Base-by-base conservation (phyloP, 1,140 invertebrate genomes). In the Mya arenaria region DNA sequence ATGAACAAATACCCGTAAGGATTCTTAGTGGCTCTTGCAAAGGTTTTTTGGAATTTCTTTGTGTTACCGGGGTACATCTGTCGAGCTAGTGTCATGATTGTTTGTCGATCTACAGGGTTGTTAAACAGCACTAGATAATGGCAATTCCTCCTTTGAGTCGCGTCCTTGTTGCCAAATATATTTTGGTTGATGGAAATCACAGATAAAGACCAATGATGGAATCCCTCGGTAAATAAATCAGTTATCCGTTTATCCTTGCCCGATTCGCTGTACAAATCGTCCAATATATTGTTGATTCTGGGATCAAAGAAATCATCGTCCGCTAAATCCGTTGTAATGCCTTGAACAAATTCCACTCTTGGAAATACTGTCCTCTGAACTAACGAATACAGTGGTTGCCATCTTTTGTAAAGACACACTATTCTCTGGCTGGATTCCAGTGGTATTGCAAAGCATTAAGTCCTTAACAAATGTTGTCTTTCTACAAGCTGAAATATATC, bases 341-440 rank as follows among this genome's bases (percentile, higher is more conserved):
- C 69, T 56, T 74, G 37, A 1, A 74, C 66, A 23, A 77, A 83
- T 58, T 82, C 80, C 0, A 82, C 56, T 2, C 23, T n/a, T 36
- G 80, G 80, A 5, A n/a, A 41, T 0, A 82, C 80, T 0, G 48
- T 66, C 1, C 19, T 23, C 19, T 77, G 65, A 25, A 82, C 69
- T 10, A 68, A 41, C 17, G 48, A 41, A 56, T 73, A n/a, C n/a
- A n/a, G 74, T 2, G 79, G 58, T 37, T 82, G 71, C 63, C 80
- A 75, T 37, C 72, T 82, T n/a, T 73, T 82, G 36, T 72, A 82
- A n/a, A 82, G 62, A 58, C 79, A 82, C 23, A 72, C n/a, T 19
- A 82, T 75, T 41, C 71, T 39, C 34, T 75, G 65, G 65, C 23
- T 68, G 13, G 30, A 68, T 68, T 6, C 34, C 44, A 3, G n/a